Evolutionary conservation across 1,140 invertebrate genomes (phyloP).

Genomic region (Frieseomelitta varia): DNA sequence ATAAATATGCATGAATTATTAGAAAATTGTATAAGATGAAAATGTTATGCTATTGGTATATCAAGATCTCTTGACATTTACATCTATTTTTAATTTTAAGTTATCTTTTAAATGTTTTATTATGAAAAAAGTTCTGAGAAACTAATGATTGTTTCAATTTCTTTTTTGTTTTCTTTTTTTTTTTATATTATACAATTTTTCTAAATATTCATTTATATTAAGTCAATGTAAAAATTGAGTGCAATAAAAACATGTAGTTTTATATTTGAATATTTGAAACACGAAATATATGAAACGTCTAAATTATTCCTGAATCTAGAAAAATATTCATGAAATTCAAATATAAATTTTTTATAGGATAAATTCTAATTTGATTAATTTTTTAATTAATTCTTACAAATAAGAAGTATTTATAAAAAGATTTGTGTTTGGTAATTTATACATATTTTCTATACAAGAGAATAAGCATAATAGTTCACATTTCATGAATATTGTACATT

Average conservation of each 20-base stretch:
- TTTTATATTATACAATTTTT: conserved; percentile 51
- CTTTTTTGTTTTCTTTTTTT: neutral
- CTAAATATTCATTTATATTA: conserved; percentile 47
- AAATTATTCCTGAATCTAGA: conserved; percentile 6
- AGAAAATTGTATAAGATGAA: conserved; percentile 58
- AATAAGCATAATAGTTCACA: neutral
- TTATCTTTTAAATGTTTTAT: neutral
- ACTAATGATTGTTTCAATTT: neutral
- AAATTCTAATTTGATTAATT: conserved; percentile 31
- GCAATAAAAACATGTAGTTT: conserved; percentile 16
- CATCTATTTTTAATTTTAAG: neutral
- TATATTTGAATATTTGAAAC: conserved; percentile 8
- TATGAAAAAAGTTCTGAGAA: neutral
- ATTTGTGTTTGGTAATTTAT: conserved; percentile 18
- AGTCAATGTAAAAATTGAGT: conserved; percentile 59
- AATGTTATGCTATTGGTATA: conserved; percentile 5
- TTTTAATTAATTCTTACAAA: neutral
- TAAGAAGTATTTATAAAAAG: neutral
- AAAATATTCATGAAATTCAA: conserved; percentile 30
- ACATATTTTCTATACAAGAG: neutral
- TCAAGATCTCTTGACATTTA: too few species aligned
- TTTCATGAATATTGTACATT: conserved; percentile 34
- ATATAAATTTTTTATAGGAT: conserved; percentile 24
- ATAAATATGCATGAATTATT: conserved; percentile 13
- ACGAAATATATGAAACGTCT: neutral